Base-by-base conservation (phyloP, 2,888 invertebrate genomes). In the Aleiodes leptofemur region DNA sequence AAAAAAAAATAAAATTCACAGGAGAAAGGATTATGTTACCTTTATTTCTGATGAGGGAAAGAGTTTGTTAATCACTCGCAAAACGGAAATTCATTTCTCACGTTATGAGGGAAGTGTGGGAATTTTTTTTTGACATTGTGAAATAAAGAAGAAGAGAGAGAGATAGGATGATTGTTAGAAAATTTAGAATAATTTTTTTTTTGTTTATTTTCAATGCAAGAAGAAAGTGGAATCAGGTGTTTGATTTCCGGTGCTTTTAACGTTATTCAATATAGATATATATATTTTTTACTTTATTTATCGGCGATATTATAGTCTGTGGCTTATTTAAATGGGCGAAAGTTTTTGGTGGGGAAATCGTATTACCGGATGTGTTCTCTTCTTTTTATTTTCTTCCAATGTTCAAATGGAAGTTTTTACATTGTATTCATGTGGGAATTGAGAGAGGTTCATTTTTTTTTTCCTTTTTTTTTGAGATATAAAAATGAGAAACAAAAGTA, bases 31-130 rank as follows among this genome's bases (percentile, higher is more conserved):
- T 48, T 64, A 64, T 48, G 48, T 64, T 64, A 23, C 16, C 16
- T 61, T 61, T n/a, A 38, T 14, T 48, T 64, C 48, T 43, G 64
- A 64, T 61, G 61, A 48, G 48, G 48, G 64, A 64, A 64, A 64
- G 43, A 64, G 64, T 64, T 43, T 43, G 43, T 43, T 64, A 64
- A 64, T 64, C 64, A 64, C 43, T 3, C 43, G 11, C 43, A 43
- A 64, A 64, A 64, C 64, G 64, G 64, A n/a, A 48, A 64, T 64
- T 64, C 64, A 64, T 64, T 64, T 64, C 64, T 48, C 64, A 64
- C 64, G 64, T 64, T 64, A 64, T 48, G 48, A 64, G 64, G 48
- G 23, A 38, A 64, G 43, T 43, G 64, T 64, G 64, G 43, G 64
- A 64, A 64, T 43, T 64, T 48, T 64, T 34, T 34, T 4, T 14